phyloP scores from a whole-genome alignment of 2,113 vertebrate genomes.

The Myiozetetes cayanensis region DNA sequence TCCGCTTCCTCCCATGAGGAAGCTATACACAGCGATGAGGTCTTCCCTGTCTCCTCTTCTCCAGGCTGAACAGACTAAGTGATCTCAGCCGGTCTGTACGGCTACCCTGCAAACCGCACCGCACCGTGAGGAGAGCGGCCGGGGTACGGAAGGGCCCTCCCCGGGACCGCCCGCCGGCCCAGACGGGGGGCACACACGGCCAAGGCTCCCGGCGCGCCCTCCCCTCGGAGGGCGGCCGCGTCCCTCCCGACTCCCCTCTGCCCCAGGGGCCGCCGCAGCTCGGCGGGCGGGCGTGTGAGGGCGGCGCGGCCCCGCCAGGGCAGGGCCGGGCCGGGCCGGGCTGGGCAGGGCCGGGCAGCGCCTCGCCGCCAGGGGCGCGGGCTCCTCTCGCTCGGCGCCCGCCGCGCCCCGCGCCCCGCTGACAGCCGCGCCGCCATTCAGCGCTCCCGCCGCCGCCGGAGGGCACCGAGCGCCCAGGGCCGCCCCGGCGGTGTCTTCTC shows the following conservation, averaged over 20 bases:
- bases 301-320: neutral
- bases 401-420: neutral
- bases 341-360: neutral
- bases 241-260: too few species aligned
- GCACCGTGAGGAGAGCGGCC: neutral
- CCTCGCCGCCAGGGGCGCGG: neutral
- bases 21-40: neutral
- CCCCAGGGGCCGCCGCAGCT: neutral
- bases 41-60: neutral
- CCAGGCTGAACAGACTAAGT: neutral
- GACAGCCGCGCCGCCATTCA: neutral
- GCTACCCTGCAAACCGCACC: neutral
- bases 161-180: neutral
- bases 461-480: neutral
- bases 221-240: neutral
- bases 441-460: neutral
- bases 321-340: neutral
- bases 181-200: neutral
- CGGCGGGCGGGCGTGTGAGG: neutral
- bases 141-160: neutral
- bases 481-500: neutral
- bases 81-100: neutral
- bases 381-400: neutral
- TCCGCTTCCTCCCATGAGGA: neutral
- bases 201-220: rapidly evolving